Conservation (phyloP, 2,797 vertebrate species). For the Aldrovandia affinis region DNA sequence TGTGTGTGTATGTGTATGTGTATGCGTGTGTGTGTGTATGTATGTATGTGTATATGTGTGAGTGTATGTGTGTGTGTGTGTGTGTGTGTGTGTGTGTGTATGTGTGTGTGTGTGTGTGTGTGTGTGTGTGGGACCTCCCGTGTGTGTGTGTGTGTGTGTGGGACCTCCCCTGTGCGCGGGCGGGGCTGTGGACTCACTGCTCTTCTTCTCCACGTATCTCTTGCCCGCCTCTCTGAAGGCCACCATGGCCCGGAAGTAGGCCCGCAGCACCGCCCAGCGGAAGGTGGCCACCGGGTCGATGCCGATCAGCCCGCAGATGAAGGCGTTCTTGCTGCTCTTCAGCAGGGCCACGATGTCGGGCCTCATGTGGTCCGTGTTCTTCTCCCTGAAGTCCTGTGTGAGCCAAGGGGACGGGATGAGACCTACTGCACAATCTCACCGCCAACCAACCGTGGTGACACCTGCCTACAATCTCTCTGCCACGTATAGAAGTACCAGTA, state of each 20-base stretch:
- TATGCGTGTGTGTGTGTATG: background rate
- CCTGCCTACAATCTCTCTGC: background rate
- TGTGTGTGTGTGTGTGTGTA: background rate
- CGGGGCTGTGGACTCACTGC: conserved; percentile 73
- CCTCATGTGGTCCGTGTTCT: conserved; percentile 98
- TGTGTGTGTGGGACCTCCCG: too few relatives aligned
- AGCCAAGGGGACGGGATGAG: too few relatives aligned
- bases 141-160: background rate
- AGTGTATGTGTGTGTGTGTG: background rate
- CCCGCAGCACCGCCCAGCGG: conserved; percentile 93
- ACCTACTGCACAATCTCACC: background rate
- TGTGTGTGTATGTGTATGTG: background rate
- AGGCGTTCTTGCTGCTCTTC: conserved; percentile 92
- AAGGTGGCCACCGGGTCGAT: conserved; percentile 93
- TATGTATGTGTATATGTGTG: background rate
- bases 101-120: background rate
- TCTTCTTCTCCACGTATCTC: conserved; percentile 81
- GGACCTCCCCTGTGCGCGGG: background rate
- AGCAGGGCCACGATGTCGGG: conserved; percentile 95
- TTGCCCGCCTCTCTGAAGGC: conserved; percentile 90
- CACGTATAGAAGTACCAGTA: background rate
- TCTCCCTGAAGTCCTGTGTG: conserved; percentile 93
- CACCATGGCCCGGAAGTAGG: conserved; percentile 90
- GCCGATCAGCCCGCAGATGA: conserved; percentile 92
- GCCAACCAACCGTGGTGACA: background rate